These are phyloP conservation scores for Carterocephalus palaemon DNA, from an alignment of 2,888 invertebrate genomes.

Conservation along the genomic window DNA sequence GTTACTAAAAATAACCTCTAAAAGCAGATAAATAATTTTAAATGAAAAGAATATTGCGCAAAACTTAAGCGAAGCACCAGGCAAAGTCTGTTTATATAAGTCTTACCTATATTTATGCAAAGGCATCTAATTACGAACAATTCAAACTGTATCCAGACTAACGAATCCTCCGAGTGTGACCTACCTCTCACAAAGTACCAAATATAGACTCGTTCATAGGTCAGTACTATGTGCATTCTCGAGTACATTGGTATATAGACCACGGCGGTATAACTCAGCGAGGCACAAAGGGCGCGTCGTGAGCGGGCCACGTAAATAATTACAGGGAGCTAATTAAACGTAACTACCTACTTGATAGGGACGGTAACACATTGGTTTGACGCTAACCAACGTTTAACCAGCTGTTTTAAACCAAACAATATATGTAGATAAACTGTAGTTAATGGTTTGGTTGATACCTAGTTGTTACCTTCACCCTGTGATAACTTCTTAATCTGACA, in stretches of 20 bases:
- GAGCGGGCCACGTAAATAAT: constrained; percentile 65
- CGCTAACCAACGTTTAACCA: constrained; percentile 19
- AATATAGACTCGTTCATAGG: constrained; percentile 33
- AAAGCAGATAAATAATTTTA: too few species aligned
- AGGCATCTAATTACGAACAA: background rate
- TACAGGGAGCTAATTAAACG: constrained; percentile 71
- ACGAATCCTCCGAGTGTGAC: constrained; percentile 7
- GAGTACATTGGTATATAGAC: constrained; percentile 2
- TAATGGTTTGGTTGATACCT: too few species aligned
- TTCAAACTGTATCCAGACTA: constrained; percentile 3
- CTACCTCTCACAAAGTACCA: constrained; percentile 27
- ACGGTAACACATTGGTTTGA: constrained; percentile 31
- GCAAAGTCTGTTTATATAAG: too few species aligned
- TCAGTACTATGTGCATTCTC: constrained; percentile 28
- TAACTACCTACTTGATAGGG: constrained; percentile 32
- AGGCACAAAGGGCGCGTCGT: constrained; percentile 51
- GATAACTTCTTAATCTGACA: too few species aligned
- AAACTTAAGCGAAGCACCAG: too few species aligned
- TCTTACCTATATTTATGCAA: background rate
- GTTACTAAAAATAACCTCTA: too few species aligned
- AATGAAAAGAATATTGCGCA: too few species aligned
- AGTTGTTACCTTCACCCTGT: too few species aligned
- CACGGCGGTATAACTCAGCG: constrained; percentile 43
- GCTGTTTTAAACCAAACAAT: too few species aligned
- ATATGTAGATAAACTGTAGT: too few species aligned